Conservation (phyloP, 2,797 vertebrate species). For the Alosa sapidissima region DNA sequence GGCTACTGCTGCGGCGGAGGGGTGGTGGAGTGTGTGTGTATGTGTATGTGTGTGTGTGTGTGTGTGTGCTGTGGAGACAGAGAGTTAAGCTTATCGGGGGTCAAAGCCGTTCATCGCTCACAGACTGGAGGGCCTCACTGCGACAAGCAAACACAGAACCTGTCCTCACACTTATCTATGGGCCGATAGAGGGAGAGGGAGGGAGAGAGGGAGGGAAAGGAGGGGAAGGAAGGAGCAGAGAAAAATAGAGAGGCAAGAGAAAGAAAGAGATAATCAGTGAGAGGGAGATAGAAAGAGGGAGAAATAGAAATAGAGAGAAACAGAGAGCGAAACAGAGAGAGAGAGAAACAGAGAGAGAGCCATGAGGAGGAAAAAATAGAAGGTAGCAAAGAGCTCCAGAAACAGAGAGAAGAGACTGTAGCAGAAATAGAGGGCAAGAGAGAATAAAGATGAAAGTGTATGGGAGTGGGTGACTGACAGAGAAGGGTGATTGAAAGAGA, state of each 20-base stretch:
- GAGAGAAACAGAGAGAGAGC: not conserved
- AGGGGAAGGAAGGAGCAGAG: not conserved
- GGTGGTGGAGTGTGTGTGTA: not conserved
- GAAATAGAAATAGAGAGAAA: not conserved
- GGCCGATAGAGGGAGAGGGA: slow-evolving; percentile 55
- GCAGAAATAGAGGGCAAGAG: too few relatives aligned
- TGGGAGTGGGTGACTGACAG: slow-evolving; percentile 48
- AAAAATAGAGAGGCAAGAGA: not conserved
- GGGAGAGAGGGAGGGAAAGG: not conserved
- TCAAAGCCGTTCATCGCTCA: slow-evolving; percentile 58
- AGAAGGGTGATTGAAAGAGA: slow-evolving; percentile 19
- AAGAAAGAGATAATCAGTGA: not conserved
- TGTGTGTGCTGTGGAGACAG: slow-evolving; percentile 21
- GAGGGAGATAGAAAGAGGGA: not conserved
- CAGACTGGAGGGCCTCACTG: slow-evolving; percentile 70
- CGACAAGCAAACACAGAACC: slow-evolving; percentile 76
- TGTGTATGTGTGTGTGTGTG: slow-evolving; percentile 2
- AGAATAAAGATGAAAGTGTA: not conserved
- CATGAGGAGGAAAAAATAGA: too few relatives aligned
- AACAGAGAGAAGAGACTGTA: not conserved
- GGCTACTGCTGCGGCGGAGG: slow-evolving; percentile 65
- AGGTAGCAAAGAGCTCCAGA: not conserved
- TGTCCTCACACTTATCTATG: slow-evolving; percentile 76
- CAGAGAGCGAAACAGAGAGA: not conserved
- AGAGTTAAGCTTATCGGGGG: slow-evolving; percentile 72